Conservation (phyloP, 2,113 vertebrate species). For the Cervus canadensis region DNA sequence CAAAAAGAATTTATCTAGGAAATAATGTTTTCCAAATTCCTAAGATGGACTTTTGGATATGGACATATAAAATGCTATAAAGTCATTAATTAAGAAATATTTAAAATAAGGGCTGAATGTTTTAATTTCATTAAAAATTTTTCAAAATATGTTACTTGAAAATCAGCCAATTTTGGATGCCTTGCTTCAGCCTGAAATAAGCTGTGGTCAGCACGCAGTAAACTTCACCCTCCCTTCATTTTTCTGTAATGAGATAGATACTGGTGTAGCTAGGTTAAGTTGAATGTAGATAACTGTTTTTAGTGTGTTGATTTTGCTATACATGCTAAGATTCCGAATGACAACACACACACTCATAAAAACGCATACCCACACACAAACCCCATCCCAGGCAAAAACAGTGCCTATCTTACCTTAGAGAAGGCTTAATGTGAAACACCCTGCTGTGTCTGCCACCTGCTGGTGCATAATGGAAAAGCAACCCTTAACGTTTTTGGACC, state of each 20-base stretch:
- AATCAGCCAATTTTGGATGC: background rate
- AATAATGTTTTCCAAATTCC: background rate
- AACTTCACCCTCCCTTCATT: background rate
- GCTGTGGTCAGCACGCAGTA: background rate
- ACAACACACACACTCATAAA: background rate
- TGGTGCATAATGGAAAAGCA: constrained; percentile 36
- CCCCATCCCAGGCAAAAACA: background rate
- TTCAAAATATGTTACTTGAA: background rate
- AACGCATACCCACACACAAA: background rate
- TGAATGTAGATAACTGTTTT: background rate
- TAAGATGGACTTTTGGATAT: background rate
- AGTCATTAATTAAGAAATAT: background rate
- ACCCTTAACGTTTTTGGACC: rapidly evolving
- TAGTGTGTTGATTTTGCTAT: background rate
- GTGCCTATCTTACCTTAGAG: background rate
- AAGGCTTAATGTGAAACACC: background rate
- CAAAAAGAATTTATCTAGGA: background rate
- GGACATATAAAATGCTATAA: background rate
- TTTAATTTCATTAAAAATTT: background rate
- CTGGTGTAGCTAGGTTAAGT: background rate
- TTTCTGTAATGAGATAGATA: background rate
- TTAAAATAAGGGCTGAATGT: background rate
- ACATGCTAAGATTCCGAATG: background rate
- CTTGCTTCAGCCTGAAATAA: background rate
- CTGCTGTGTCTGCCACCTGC: constrained; percentile 75